phyloP scores from a whole-genome alignment of 2,797 vertebrate species.

The Gallinago nigripennis region DNA sequence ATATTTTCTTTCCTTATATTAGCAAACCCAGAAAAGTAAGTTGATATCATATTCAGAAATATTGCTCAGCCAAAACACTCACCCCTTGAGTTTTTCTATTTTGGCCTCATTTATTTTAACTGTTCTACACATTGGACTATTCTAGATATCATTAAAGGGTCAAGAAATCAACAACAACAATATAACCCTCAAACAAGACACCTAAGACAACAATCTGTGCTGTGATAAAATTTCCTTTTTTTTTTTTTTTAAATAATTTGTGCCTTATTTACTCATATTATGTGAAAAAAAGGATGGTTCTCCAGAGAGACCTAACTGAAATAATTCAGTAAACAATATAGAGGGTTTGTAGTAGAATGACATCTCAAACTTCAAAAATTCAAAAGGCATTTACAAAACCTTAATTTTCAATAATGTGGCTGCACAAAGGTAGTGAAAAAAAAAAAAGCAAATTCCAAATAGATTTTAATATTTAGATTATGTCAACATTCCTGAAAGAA shows the following conservation, averaged over 20 bases:
- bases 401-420: not conserved
- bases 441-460: not conserved
- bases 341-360: not conserved
- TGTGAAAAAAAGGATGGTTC: not conserved
- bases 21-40: not conserved
- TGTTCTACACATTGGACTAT: not conserved
- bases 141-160: not conserved
- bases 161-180: not conserved
- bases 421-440: not conserved
- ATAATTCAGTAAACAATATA: not conserved
- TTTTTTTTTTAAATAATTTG: not conserved
- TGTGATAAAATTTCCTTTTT: not conserved
- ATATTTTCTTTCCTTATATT: not conserved
- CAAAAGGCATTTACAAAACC: not conserved
- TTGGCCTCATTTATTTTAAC: not conserved
- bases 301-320: not conserved
- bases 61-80: not conserved
- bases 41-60: not conserved
- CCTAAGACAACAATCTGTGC: not conserved
- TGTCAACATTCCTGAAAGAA: not conserved
- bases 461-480: not conserved
- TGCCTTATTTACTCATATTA: not conserved
- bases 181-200: not conserved
- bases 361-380: not conserved
- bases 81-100: accelerated